phyloP scores from a whole-genome alignment of 1,140 invertebrate species.

The Pseudomyrmex concolor region DNA sequence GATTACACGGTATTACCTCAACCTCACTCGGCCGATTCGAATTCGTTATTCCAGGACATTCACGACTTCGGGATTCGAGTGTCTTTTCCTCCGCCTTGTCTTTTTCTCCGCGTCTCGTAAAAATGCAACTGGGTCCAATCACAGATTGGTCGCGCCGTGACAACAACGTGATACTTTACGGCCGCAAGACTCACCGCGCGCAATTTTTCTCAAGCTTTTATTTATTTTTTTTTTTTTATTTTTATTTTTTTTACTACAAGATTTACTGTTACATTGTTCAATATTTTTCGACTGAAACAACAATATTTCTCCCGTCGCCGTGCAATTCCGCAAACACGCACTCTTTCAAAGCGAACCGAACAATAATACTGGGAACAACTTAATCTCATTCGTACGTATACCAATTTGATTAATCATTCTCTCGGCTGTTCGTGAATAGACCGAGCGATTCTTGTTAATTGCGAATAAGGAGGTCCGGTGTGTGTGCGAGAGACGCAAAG shows the following conservation, averaged over 20 bases:
- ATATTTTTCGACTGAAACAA: not conserved
- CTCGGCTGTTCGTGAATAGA: slow-evolving; percentile 23
- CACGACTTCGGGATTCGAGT: not conserved
- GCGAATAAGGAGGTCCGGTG: slow-evolving; percentile 41
- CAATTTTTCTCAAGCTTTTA: no score
- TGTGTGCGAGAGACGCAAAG: slow-evolving; percentile 74
- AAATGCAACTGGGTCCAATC: slow-evolving; percentile 29
- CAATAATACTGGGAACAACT: slow-evolving; percentile 40
- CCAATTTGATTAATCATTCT: slow-evolving; percentile 46
- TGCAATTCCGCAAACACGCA: not conserved
- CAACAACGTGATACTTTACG: slow-evolving; percentile 15
- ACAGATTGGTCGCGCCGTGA: not conserved
- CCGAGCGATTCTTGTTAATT: slow-evolving; percentile 44
- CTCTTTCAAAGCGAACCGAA: not conserved
- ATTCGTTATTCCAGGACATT: slow-evolving; percentile 17
- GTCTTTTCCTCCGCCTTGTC: not conserved
- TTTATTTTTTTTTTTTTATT: no score
- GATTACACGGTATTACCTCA: slow-evolving; percentile 33
- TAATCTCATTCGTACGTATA: slow-evolving; percentile 31
- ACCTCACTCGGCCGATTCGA: not conserved
- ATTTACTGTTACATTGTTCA: slow-evolving; percentile 6
- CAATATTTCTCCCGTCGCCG: not conserved
- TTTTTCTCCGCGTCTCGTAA: slow-evolving; percentile 10
- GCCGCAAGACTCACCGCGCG: slow-evolving; percentile 14
- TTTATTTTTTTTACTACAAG: not conserved